Evolutionary conservation across 2,797 vertebrate species (phyloP).

Genomic region (Acanthiza pusilla): DNA sequence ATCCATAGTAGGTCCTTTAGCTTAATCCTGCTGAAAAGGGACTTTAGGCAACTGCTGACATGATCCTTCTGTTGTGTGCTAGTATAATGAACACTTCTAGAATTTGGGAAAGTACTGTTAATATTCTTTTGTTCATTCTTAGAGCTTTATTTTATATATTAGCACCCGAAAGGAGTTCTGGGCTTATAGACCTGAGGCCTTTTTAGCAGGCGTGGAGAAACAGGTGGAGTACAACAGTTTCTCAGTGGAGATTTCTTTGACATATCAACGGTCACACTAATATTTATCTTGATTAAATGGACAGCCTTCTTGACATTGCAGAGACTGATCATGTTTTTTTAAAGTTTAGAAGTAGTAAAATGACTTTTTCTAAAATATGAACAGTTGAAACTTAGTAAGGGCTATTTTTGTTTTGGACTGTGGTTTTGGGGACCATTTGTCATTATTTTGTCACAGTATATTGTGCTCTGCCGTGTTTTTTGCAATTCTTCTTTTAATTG

Average conservation of each 20-base stretch:
- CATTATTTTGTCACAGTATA: neutral
- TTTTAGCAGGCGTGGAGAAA: neutral
- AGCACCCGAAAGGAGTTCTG: neutral
- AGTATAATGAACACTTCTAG: neutral
- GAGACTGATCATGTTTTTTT: neutral
- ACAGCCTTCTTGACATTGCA: neutral
- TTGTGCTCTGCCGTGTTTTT: neutral
- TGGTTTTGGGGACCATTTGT: neutral
- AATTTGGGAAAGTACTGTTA: neutral
- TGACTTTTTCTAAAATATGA: neutral
- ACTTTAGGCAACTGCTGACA: neutral
- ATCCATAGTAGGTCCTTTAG: no score
- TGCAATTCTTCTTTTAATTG: neutral
- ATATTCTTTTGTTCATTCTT: neutral
- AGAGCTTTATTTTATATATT: neutral
- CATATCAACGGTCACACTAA: neutral
- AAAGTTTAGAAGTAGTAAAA: neutral
- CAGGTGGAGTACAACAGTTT: neutral
- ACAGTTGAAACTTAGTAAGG: neutral
- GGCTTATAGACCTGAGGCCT: neutral
- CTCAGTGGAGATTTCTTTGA: neutral
- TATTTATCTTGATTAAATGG: neutral
- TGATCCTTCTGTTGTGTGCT: neutral
- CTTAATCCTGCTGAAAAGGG: neutral
- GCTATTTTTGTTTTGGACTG: neutral